These are phyloP conservation scores for Trochalopteron elliotii DNA, from an alignment of 2,113 vertebrate genomes.

Conservation along the genomic window DNA sequence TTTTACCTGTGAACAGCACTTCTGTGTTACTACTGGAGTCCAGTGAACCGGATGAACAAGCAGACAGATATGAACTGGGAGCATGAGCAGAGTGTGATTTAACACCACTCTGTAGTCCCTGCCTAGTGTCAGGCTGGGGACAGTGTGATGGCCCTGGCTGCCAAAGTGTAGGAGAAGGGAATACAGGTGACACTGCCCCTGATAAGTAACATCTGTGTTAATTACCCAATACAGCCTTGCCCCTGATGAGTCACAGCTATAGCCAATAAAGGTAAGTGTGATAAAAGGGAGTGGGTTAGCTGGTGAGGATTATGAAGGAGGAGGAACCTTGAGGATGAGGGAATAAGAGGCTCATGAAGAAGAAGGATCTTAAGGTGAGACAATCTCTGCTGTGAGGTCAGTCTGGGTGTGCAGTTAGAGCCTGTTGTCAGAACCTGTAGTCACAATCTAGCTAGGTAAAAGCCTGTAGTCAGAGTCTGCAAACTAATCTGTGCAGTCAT, in stretches of 20 bases:
- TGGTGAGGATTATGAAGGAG: background rate
- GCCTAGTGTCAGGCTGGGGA: background rate
- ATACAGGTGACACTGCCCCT: background rate
- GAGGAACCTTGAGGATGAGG: background rate
- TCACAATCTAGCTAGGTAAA: background rate
- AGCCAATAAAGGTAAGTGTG: background rate
- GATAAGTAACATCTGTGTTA: background rate
- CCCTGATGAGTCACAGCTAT: background rate
- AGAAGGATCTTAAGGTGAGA: no score
- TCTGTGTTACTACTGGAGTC: background rate
- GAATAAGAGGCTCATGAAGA: background rate
- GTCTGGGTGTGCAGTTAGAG: background rate
- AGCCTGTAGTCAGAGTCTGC: background rate
- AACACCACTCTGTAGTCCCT: rapidly evolving
- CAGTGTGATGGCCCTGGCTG: background rate
- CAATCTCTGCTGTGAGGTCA: background rate
- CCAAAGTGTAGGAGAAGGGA: background rate
- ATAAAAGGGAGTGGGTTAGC: background rate
- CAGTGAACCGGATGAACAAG: background rate
- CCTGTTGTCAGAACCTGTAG: background rate
- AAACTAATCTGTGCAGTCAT: background rate
- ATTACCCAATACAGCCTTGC: background rate
- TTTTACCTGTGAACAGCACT: background rate
- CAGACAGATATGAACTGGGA: background rate
- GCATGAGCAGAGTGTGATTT: background rate